phyloP scores from a whole-genome alignment of 2,113 vertebrate species.

The Conger conger region DNA sequence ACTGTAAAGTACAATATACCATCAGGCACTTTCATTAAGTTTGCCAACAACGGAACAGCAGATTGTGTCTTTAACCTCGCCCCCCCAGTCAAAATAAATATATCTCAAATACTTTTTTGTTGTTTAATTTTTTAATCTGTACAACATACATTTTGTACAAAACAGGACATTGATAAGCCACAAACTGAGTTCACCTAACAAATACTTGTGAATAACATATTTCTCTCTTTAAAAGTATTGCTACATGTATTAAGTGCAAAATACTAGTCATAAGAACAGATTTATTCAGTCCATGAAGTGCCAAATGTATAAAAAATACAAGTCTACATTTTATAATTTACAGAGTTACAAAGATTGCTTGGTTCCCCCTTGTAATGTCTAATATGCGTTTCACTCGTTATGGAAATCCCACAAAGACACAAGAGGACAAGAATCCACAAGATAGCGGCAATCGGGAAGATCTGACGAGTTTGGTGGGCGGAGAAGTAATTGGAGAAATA shows the following conservation, averaged over 20 bases:
- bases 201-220: conserved; percentile 77
- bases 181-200: conserved; percentile 79
- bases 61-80: conserved; percentile 63
- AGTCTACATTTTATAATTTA: conserved; percentile 65
- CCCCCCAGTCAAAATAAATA: conserved; percentile 75
- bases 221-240: conserved; percentile 75
- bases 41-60: conserved; percentile 71
- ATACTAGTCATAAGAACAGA: conserved; percentile 79
- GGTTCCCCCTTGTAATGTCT: conserved; percentile 59
- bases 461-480: background rate
- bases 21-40: conserved; percentile 81
- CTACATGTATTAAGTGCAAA: conserved; percentile 85
- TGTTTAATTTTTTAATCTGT: conserved; percentile 67
- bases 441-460: background rate
- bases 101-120: conserved; percentile 64
- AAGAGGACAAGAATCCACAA: background rate
- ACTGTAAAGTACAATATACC: conserved; percentile 70
- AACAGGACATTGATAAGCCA: conserved; percentile 81
- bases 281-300: conserved; percentile 71
- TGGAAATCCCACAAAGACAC: conserved; percentile 52
- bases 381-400: conserved; percentile 56
- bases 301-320: conserved; percentile 73
- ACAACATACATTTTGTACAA: conserved; percentile 94
- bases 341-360: conserved; percentile 65
- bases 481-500: background rate